Evolutionary conservation across 2,888 invertebrate species (phyloP), one percentile per base, ranked within the genome.

Genomic region (Agrotis exclamationis): DNA sequence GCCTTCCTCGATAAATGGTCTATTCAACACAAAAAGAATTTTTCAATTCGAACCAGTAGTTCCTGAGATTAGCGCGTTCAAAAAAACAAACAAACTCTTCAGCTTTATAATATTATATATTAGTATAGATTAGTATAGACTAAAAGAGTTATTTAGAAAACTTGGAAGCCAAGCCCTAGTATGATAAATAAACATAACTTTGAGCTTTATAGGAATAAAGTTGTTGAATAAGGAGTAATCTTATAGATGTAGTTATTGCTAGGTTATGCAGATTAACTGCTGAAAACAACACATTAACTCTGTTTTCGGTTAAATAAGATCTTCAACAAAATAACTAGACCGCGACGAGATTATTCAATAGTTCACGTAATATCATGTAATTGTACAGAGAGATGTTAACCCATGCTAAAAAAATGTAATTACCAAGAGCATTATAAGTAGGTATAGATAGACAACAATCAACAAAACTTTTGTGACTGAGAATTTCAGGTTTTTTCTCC

Each of bases 321-420:
- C 47, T 56, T 73, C 51, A 63, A 63, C 11, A 20, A 24, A 63
- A 28, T 58, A 71, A 81, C 54, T 82, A 70, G 82, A 83, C 68
- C 68, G 58, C 0, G 22, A 28, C 70, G 54, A 66, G 60, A 66
- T 82, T 76, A 83, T 83, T 68, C 56, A 79, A 76, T 74, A 63
- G 56, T 69, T 47, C 28, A 81, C 60, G 74, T 70, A 73, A 81
- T 69, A 50, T 44, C 24, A 65, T 48, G 56, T 62, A 48, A 5
- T 28, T 18, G n/a, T 39, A 39, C 77, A 24, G 9, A 14, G 20
- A 44, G 1, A 44, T 16, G n/a, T 2, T 45, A 51, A 28, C 13
- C 39, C 11, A 39, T 39, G 39, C 11, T 11, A 11, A 2, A 11
- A 39, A 0, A 39, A 39, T 33, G 7, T 33, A 7, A 33, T 33